Percentiles rank a stretch among this genome's conserved stretches.
These are phyloP conservation scores for Miichthys miiuy DNA, from an alignment of 2,797 vertebrate genomes.

Conservation along the genomic window DNA sequence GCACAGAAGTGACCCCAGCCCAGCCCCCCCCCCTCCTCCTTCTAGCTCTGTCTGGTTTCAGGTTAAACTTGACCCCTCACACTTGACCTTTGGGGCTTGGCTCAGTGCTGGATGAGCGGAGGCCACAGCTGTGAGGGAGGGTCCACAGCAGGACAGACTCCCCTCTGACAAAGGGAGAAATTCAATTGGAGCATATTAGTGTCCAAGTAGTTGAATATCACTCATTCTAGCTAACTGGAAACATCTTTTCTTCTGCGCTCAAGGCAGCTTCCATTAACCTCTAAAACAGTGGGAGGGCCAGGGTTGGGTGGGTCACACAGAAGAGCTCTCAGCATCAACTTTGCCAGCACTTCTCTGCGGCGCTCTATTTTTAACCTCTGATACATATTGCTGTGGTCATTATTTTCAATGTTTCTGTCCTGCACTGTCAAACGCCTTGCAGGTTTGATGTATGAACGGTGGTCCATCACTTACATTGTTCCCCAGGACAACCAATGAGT, in stretches of 20 bases:
- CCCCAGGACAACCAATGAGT: conserved; percentile 81
- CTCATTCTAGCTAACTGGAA: conserved; percentile 82
- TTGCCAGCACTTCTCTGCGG: conserved; percentile 69
- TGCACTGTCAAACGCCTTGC: conserved; percentile 82
- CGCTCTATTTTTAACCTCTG: conserved; percentile 83
- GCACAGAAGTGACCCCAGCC: conserved; percentile 50
- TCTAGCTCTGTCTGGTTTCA: conserved; percentile 73
- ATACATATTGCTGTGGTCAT: conserved; percentile 86
- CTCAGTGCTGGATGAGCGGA: conserved; percentile 65
- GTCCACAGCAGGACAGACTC: conserved; percentile 71
- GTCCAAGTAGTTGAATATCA: conserved; percentile 82
- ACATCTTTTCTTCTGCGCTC: conserved; percentile 76
- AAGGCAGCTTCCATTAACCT: conserved; percentile 82
- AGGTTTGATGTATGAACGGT: conserved; percentile 86
- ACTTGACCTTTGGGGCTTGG: conserved; percentile 79
- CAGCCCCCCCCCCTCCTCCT: conserved; percentile 11
- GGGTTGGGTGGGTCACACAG: conserved; percentile 65
- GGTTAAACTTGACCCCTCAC: conserved; percentile 84
- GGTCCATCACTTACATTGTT: conserved; percentile 86
- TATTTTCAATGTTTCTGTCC: conserved; percentile 85
- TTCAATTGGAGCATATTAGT: conserved; percentile 83
- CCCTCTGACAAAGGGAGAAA: conserved; percentile 80
- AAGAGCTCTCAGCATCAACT: conserved; percentile 69
- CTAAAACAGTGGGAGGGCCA: conserved; percentile 69
- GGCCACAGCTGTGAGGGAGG: conserved; percentile 82